Conservation (phyloP, 1,140 invertebrate genomes). For the Lycorma delicatula region DNA sequence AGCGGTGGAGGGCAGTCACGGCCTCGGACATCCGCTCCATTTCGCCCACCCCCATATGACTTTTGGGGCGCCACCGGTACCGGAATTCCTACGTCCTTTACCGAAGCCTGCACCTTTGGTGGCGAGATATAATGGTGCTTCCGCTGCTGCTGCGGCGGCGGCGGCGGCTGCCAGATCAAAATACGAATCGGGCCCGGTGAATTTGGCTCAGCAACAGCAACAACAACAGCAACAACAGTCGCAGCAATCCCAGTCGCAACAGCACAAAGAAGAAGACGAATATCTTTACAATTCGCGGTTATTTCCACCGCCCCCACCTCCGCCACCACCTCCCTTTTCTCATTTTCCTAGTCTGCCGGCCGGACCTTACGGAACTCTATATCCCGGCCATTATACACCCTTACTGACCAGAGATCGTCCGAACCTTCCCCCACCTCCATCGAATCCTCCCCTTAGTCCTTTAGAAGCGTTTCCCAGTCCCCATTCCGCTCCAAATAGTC, state of each 20-base stretch:
- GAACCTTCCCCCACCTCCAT: conserved; percentile 11
- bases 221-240: background rate
- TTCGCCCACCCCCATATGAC: background rate
- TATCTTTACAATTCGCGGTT: conserved; percentile 7
- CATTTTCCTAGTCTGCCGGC: conserved; percentile 18
- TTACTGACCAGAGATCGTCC: conserved; percentile 11
- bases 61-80: conserved; percentile 13
- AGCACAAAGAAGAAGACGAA: background rate
- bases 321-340: conserved; percentile 10
- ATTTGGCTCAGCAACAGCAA: conserved; percentile 16
- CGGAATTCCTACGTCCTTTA: conserved; percentile 27
- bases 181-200: conserved; percentile 6
- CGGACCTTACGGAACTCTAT: conserved; percentile 16
- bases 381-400: conserved; percentile 18
- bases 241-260: background rate
- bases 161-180: background rate
- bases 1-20: conserved; percentile 19
- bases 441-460: conserved; percentile 15
- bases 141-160: too few relatives aligned
- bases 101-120: conserved; percentile 18
- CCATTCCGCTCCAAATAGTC: conserved; percentile 9
- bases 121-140: conserved; percentile 9
- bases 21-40: conserved; percentile 7
- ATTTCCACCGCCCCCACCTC: conserved; percentile 16
- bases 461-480: conserved; percentile 17